A percentile compares a stretch with the other conserved stretches of the same genome.
These are phyloP conservation scores for Zoanthus gigantus DNA, from an alignment of 92 coral and sea anemone genomes.

Conservation along the genomic window DNA sequence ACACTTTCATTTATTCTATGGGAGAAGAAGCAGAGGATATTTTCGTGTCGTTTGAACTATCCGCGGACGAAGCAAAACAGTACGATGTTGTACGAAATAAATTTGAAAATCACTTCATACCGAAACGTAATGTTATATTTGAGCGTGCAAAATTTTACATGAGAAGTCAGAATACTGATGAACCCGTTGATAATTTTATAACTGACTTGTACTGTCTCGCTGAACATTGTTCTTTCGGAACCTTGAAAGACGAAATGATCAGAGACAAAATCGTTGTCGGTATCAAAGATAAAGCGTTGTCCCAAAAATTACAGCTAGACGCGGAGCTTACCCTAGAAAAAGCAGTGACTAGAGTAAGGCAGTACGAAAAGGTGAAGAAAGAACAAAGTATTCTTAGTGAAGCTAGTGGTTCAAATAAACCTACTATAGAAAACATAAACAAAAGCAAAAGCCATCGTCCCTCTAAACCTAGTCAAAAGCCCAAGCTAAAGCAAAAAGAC, in stretches of 20 bases:
- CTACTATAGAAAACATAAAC: not conserved
- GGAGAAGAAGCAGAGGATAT: constrained; percentile 36
- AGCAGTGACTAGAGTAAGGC: too few species aligned
- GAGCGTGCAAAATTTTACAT: too few species aligned
- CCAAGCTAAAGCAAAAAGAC: not conserved
- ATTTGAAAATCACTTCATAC: too few species aligned
- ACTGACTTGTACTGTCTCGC: too few species aligned
- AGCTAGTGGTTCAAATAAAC: not conserved
- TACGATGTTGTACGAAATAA: constrained; percentile 38
- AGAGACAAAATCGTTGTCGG: too few species aligned
- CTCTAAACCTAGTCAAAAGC: not conserved
- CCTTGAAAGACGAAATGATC: not conserved
- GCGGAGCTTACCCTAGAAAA: not conserved
- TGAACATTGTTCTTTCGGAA: not conserved
- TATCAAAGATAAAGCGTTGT: too few species aligned
- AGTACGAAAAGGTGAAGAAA: too few species aligned
- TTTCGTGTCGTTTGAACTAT: constrained; percentile 29
- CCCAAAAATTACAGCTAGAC: constrained; percentile 15
- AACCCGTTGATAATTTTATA: too few species aligned
- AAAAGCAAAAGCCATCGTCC: not conserved
- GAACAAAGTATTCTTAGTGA: too few species aligned
- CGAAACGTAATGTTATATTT: too few species aligned
- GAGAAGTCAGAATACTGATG: too few species aligned
- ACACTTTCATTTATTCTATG: constrained; percentile 58
- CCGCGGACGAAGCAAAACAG: constrained; percentile 39